Conservation (phyloP, 2,113 vertebrate species). For the human region GRCh38 chr5:65079001-65079500, state of each 20-base stretch:
- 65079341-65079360: neutral
- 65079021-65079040: neutral
- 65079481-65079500: slow-evolving; percentile 12
- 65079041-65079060: neutral
- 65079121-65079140: neutral
- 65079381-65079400: slow-evolving; percentile 15
- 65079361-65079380: neutral
- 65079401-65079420: neutral
- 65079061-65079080: neutral
- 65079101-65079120: neutral
- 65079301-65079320: neutral
- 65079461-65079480: slow-evolving; percentile 11
- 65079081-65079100: neutral
- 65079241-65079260: slow-evolving; percentile 40
- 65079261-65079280: neutral
- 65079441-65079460: neutral
- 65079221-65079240: slow-evolving; percentile 26
- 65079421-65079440: neutral
- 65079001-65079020: slow-evolving; percentile 10
- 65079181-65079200: slow-evolving; percentile 35
- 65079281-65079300: neutral
- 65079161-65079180: slow-evolving; percentile 5
- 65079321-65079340: neutral
- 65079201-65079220: slow-evolving; percentile 4
- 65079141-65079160: slow-evolving; percentile 55